phyloP scores from a whole-genome alignment of 2,113 vertebrate species.

The Antechinus stuartii region DNA sequence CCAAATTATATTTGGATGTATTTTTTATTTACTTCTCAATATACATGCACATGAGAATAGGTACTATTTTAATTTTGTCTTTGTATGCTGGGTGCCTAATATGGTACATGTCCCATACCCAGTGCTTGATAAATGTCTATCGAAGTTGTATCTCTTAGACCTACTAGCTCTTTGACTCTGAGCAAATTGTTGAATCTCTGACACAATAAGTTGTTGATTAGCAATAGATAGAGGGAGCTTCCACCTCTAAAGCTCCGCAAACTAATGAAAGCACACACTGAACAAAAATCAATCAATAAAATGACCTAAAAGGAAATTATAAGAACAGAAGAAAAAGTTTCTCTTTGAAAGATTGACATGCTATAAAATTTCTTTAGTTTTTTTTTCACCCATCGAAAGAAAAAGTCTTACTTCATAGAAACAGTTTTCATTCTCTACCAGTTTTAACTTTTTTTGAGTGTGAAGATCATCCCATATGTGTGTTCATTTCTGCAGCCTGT shows the following conservation, averaged over 20 bases:
- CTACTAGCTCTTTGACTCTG: background rate
- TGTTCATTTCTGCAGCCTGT: slow-evolving; percentile 55
- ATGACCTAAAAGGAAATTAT: slow-evolving; percentile 30
- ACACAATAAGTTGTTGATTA: background rate
- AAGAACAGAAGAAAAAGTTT: slow-evolving; percentile 40
- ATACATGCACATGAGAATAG: background rate
- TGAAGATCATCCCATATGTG: slow-evolving; percentile 74
- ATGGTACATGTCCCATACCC: background rate
- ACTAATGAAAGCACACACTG: background rate
- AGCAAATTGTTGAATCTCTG: background rate
- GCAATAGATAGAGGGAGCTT: background rate
- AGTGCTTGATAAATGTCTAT: background rate
- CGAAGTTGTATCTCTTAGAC: background rate
- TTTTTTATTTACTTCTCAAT: background rate
- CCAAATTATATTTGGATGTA: background rate
- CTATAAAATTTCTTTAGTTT: slow-evolving; percentile 42
- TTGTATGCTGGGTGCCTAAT: background rate
- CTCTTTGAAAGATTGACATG: slow-evolving; percentile 43
- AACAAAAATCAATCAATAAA: slow-evolving; percentile 9
- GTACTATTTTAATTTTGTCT: background rate
- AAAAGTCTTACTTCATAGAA: slow-evolving; percentile 35
- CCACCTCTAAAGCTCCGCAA: background rate
- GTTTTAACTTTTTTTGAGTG: slow-evolving; percentile 68
- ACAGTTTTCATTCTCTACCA: slow-evolving; percentile 52
- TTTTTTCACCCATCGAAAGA: slow-evolving; percentile 38